Evolutionary conservation across 2,113 vertebrate genomes (phyloP).

Genomic region (Mustelus asterias): DNA sequence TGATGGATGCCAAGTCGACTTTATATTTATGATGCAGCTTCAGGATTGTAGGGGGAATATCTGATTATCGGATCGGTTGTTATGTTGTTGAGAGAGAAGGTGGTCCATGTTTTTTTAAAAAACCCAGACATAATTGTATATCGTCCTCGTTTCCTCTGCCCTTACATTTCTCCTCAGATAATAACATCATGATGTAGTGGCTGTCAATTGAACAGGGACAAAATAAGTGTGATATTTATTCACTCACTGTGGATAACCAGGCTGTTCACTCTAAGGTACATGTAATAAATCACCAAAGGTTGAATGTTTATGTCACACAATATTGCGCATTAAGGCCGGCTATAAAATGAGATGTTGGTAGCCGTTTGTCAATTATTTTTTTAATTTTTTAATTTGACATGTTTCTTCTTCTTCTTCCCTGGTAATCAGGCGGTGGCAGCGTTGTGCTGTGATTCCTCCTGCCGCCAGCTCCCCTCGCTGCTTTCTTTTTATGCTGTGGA

Average conservation of each 20-base stretch:
- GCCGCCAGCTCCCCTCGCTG: neutral
- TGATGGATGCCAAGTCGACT: neutral
- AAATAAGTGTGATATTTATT: slow-evolving; percentile 1
- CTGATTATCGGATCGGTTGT: neutral
- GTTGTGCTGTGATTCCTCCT: neutral
- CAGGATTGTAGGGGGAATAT: neutral
- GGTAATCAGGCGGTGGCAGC: neutral
- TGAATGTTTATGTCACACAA: neutral
- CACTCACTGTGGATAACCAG: neutral
- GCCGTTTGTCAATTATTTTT: neutral
- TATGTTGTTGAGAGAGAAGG: neutral
- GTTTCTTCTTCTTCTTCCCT: neutral
- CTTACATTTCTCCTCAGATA: neutral
- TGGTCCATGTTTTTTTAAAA: neutral
- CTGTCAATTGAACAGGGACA: slow-evolving; percentile 1
- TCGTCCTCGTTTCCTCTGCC: neutral
- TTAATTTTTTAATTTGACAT: neutral
- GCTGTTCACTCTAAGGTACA: neutral
- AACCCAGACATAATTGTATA: neutral
- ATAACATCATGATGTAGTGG: neutral
- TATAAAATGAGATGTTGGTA: neutral
- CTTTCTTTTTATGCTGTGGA: neutral
- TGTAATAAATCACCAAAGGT: neutral
- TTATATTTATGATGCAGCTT: neutral
- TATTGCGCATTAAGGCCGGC: neutral